Conservation (phyloP, 2,113 vertebrate species). For the Hemiprocne comata region DNA sequence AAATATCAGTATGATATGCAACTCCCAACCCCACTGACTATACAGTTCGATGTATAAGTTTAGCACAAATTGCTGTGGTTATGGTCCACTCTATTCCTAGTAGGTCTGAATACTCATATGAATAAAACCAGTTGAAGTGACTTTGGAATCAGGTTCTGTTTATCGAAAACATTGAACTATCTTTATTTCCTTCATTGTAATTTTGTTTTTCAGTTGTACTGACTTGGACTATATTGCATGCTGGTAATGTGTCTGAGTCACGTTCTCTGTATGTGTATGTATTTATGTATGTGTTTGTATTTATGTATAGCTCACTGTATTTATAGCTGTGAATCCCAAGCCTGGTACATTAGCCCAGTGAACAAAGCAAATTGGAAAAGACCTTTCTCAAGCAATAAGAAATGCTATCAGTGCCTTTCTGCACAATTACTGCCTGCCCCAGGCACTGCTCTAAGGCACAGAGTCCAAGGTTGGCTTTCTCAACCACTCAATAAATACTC, state of each 20-base stretch:
- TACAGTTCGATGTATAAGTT: neutral
- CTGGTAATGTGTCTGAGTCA: slow-evolving; percentile 20
- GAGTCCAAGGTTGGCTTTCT: slow-evolving; percentile 54
- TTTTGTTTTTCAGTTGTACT: neutral
- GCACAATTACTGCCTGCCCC: slow-evolving; percentile 53
- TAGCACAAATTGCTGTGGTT: neutral
- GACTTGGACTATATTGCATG: neutral
- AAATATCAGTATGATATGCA: neutral
- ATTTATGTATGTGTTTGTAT: neutral
- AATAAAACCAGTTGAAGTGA: neutral
- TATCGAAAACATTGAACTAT: neutral
- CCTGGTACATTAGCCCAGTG: neutral
- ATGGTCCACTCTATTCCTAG: neutral
- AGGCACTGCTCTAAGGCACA: slow-evolving; percentile 55
- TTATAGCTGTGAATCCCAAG: slow-evolving; percentile 11
- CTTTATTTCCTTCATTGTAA: neutral
- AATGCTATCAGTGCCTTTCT: slow-evolving; percentile 21
- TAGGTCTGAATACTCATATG: neutral
- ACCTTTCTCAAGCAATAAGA: slow-evolving; percentile 40
- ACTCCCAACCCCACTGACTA: neutral
- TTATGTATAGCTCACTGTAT: slow-evolving; percentile 37
- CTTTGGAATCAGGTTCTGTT: neutral
- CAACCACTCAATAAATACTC: slow-evolving; percentile 32
- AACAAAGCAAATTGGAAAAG: slow-evolving; percentile 63
- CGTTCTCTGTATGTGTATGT: neutral